Evolutionary conservation across 1,140 invertebrate species (phyloP), one percentile per base, ranked within the genome.

Genomic region (Drosophila kikkawai): DNA sequence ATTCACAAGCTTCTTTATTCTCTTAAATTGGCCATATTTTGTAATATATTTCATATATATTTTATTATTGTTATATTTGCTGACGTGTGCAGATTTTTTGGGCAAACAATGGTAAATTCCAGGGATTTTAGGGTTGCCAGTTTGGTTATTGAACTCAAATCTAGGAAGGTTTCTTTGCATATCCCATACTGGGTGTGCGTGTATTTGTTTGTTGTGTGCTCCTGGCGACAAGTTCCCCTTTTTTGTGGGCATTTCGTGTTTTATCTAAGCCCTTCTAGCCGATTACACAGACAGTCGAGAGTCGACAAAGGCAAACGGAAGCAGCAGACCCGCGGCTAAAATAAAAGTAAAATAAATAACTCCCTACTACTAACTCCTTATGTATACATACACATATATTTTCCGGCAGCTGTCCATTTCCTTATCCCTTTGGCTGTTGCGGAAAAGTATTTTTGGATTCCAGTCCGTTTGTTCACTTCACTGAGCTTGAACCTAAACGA

Each of bases 241-340:
- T 48, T 77, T 78, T 58, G 51, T 45, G 53, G 61, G n/a, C 67
- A 67, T 65, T 75, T 45, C 59, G 37, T 47, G 57, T 64, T 85
- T 87, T 83, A 88, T 88, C 83, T 80, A 78, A 65, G 48, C 58
- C 69, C 65, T 88, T 84, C 77, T 80, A 42, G 61, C 53, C 70
- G 84, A 88, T 80, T 88, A 70, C 64, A 80, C 84, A 84, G 57
- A 44, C 42, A 79, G 66, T 41, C 53, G 44, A 22, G 19, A 55
- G 51, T 39, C 36, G 69, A 42, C 53, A 73, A 73, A 70, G 44
- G 65, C 15, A 73, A 37, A 26, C 32, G 32, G 36, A 58, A 71
- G 45, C 51, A 48, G 45, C 36, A 68, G 57, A 59, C 64, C 69
- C 32, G 67, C 73, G 64, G 84, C 64, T 5, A 53, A 66, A 80